These are phyloP conservation scores for Nettapus auritus DNA, from an alignment of 2,113 vertebrate genomes.

Conservation along the genomic window DNA sequence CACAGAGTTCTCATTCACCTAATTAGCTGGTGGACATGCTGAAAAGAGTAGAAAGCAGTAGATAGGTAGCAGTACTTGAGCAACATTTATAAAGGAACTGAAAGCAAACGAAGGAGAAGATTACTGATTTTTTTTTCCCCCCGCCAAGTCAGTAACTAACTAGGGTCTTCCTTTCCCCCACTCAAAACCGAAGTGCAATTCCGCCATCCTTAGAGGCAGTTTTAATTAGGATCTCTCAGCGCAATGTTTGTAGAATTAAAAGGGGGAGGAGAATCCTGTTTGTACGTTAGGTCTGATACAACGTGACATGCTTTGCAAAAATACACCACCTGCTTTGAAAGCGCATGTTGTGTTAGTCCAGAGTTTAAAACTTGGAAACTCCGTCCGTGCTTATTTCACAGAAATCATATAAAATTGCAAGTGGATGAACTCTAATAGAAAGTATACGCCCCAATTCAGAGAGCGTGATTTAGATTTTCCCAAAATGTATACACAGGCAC, in stretches of 20 bases:
- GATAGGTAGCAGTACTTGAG: constrained; percentile 79
- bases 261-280: background rate
- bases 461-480: background rate
- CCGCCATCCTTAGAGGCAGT: background rate
- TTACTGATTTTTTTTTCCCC: background rate
- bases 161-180: constrained; percentile 12
- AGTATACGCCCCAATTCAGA: background rate
- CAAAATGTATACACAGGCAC: background rate
- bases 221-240: constrained; percentile 8
- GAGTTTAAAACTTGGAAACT: constrained; percentile 39
- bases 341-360: constrained; percentile 21
- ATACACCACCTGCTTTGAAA: constrained; percentile 20
- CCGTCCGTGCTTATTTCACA: background rate
- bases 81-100: constrained; percentile 71
- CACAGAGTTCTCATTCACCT: constrained; percentile 76
- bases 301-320: constrained; percentile 44
- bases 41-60: constrained; percentile 83
- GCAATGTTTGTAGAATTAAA: background rate
- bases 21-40: constrained; percentile 82
- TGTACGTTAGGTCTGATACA: background rate
- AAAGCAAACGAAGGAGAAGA: constrained; percentile 64
- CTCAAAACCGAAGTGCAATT: constrained; percentile 23
- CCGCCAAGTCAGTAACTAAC: background rate
- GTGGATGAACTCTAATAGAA: background rate
- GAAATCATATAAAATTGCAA: background rate